Base-by-base conservation (phyloP, 2,113 vertebrate genomes). In the Gila orcuttii region DNA sequence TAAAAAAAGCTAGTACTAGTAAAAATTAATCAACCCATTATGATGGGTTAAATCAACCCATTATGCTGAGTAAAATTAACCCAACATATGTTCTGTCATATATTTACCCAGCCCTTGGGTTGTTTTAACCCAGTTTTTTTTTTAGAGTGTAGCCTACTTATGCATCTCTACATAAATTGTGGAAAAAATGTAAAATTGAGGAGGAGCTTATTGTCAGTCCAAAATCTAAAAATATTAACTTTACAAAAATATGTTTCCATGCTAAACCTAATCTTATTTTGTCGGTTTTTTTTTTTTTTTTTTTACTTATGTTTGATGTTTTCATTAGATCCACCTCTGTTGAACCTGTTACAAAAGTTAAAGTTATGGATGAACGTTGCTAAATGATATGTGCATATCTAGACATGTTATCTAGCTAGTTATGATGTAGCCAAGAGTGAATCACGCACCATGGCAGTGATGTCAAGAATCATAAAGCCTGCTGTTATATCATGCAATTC, bases 391-490 rank as follows among this genome's bases (percentile, higher is more conserved):
- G 55, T 78, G 28, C 28, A 28, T 28, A 28, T 28, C 1, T 28
- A 28, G 1, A 28, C 28, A 1, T 28, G 28, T 28, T 28, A 28
- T 28, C 28, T 28, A 28, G 28, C 28, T 28, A 28, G 75, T 21
- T 45, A 11, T 33, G 28, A 69, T 28, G 55, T 19, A 21, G 19
- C 36, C 23, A 28, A 55, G 52, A 28, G 52, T 52, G 33, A 50
- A 52, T 85, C 84, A 45, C 33, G 75, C 39, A 60, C 62, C 25
- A 68, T 31, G 6, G 62, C 77, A 42, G 36, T 21, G 6, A 60
- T 73, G 77, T 71, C 74, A 76, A 75, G 19, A 69, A 59, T 68
- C 69, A 66, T 68, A 57, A 71, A 4, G 52, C 84, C 52, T 45
- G 75, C 75, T 76, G 39, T 78, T 78, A 19, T 57, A 15, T 78